These are phyloP conservation scores for Mus musculus DNA, from an alignment of 2,113 vertebrate species.

Conservation along the genomic window DNA sequence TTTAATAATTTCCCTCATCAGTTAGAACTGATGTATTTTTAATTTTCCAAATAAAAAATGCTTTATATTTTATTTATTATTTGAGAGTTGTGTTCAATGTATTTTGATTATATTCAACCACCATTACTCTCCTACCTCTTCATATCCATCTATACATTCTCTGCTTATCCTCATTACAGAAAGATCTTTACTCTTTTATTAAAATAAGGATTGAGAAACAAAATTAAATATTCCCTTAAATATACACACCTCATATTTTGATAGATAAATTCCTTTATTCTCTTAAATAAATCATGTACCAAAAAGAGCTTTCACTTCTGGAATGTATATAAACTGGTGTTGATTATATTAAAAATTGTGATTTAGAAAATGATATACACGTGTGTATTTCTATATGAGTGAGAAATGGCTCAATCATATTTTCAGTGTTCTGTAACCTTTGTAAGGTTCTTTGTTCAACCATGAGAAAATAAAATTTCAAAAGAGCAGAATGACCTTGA, in stretches of 20 bases:
- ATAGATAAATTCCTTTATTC: not conserved
- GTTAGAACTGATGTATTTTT: not conserved
- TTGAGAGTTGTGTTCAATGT: not conserved
- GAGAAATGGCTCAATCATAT: not conserved
- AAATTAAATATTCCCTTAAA: not conserved
- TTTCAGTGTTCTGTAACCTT: not conserved
- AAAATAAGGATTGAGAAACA: slow-evolving; percentile 4
- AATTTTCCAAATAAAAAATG: not conserved
- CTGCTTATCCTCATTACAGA: not conserved
- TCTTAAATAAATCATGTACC: not conserved
- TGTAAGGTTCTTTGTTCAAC: not conserved
- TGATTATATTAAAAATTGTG: not conserved
- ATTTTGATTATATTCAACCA: not conserved
- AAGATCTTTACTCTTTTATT: slow-evolving; percentile 21
- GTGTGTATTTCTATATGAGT: not conserved
- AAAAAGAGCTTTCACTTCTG: not conserved
- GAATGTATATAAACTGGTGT: not conserved
- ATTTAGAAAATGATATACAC: not conserved
- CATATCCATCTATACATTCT: not conserved
- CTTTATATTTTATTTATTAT: not conserved
- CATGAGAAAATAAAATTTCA: not conserved
- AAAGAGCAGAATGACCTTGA: not conserved
- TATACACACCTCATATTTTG: not conserved
- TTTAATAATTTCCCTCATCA: not conserved
- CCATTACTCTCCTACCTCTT: not conserved